A percentile compares a stretch with the other conserved stretches of the same genome.
Conservation (phyloP, 2,797 vertebrate genomes). For the Alauda arvensis region DNA sequence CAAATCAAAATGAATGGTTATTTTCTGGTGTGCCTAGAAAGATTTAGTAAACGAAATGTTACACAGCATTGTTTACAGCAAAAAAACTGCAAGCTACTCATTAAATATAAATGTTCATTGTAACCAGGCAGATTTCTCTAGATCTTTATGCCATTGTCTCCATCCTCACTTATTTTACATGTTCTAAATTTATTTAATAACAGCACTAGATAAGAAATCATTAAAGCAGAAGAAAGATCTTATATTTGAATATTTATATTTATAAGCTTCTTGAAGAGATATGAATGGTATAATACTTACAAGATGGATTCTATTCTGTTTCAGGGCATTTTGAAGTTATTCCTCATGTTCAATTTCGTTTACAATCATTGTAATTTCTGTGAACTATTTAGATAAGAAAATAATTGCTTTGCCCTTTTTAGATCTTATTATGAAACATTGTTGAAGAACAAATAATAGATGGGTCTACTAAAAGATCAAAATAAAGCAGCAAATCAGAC, state of each 20-base stretch:
- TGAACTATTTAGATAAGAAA: constrained; percentile 6
- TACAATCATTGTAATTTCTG: neutral
- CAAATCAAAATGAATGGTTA: neutral
- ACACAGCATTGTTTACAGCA: neutral
- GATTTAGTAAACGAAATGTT: neutral
- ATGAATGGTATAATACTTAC: neutral
- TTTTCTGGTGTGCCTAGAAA: neutral
- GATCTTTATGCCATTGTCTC: neutral
- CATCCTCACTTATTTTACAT: neutral
- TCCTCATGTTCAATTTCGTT: neutral
- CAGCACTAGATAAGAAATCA: constrained; percentile 1
- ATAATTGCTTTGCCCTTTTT: neutral
- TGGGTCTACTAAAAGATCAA: neutral
- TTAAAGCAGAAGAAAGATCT: neutral
- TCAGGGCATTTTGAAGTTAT: neutral
- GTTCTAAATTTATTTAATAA: neutral
- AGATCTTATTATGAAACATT: neutral
- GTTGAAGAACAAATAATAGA: neutral
- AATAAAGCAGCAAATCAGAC: neutral
- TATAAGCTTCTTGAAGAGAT: neutral
- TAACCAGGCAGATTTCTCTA: neutral
- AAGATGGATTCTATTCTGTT: neutral
- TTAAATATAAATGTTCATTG: neutral
- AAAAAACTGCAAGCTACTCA: neutral
- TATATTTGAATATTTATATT: neutral